Base-by-base conservation (phyloP, 2,888 invertebrate species). In the Elmis aenea region DNA sequence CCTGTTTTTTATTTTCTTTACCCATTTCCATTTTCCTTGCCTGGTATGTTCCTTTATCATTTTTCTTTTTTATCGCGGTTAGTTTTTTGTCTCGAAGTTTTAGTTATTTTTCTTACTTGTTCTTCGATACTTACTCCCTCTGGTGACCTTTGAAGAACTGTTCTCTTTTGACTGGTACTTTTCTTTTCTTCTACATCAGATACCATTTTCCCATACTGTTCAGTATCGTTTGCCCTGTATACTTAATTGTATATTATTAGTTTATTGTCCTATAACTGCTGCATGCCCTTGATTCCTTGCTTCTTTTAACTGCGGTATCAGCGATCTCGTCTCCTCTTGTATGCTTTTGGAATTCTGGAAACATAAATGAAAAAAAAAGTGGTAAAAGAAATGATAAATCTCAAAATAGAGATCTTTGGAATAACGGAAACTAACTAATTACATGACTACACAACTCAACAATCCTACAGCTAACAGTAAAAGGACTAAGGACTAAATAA, bases 21-120 rank as follows among this genome's bases (percentile, higher is more conserved):
- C n/a, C n/a, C n/a, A n/a, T n/a, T n/a, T n/a, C n/a, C n/a, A n/a
- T n/a, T n/a, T n/a, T n/a, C n/a, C n/a, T n/a, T n/a, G n/a, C n/a
- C n/a, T n/a, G n/a, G n/a, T n/a, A n/a, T n/a, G n/a, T n/a, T n/a
- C n/a, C n/a, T n/a, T n/a, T n/a, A n/a, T n/a, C n/a, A n/a, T n/a
- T n/a, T n/a, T n/a, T n/a, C n/a, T n/a, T n/a, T n/a, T n/a, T n/a
- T n/a, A n/a, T n/a, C n/a, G n/a, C n/a, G n/a, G n/a, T n/a, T n/a
- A n/a, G n/a, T 34, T 39, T 37, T 24, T 37, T 37, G 24, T 30
- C 24, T n/a, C 14, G 25, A 5, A 6, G 30, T 31, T 9, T 26
- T 16, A 8, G 37, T 37, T 18, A 37, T 30, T 37, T 37, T 37
- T n/a, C 30, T 30, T 31, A 37, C 15, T 10, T 37, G 37, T 25